phyloP scores from a whole-genome alignment of 92 coral and sea anemone genomes.

The Bergia puertoricense region DNA sequence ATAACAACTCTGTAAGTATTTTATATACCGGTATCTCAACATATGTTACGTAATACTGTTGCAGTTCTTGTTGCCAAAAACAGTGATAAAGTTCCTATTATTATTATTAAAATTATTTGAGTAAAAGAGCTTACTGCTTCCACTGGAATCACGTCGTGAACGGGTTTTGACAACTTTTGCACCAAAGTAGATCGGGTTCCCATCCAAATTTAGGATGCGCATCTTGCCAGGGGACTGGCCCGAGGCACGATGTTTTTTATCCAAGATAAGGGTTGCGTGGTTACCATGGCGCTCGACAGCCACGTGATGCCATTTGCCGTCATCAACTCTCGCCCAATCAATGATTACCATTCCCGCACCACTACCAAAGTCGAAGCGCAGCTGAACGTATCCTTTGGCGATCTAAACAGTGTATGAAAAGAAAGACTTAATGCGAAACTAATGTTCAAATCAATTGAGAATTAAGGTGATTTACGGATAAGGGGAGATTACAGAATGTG shows the following conservation, averaged over 20 bases:
- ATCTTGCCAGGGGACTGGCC: constrained; percentile 93
- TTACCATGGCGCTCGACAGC: constrained; percentile 88
- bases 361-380: constrained; percentile 96
- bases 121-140: constrained; percentile 24
- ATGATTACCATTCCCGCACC: constrained; percentile 91
- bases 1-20: no score
- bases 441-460: no score
- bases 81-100: no score
- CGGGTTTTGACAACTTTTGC: constrained; percentile 75
- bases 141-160: constrained; percentile 51
- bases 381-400: constrained; percentile 84
- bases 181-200: constrained; percentile 84
- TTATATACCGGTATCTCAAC: no score
- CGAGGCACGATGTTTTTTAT: constrained; percentile 84
- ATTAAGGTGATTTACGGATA: no score
- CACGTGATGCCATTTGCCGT: constrained; percentile 97
- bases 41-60: no score
- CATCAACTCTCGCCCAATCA: constrained; percentile 86
- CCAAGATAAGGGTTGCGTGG: constrained; percentile 90
- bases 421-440: neutral
- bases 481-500: neutral
- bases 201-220: constrained; percentile 92
- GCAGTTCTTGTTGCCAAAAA: no score
- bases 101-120: no score
- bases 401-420: constrained; percentile 55